These are phyloP conservation scores for Sus scrofa DNA, from an alignment of 2,113 vertebrate genomes.

Conservation along the genomic window T2T-Sscrofa CM000816.6:7908501-7909000, in stretches of 20 bases:
- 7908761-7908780: not conserved
- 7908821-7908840: not conserved
- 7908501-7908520: fast-evolving
- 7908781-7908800: not conserved
- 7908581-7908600: too few species aligned
- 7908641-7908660: not conserved
- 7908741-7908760: not conserved
- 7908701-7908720: not conserved
- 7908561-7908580: not conserved
- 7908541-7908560: not conserved
- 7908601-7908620: not conserved
- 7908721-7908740: not conserved
- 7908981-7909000: not conserved
- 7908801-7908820: not conserved
- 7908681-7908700: not conserved
- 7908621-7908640: not conserved
- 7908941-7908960: constrained; percentile 41
- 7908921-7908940: not conserved
- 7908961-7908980: not conserved
- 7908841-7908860: not conserved
- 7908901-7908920: not conserved
- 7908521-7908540: not conserved
- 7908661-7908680: fast-evolving
- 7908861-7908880: not conserved
- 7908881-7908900: constrained; percentile 23